These are phyloP conservation scores for Thumatha senex DNA, from an alignment of 2,888 invertebrate species.

Conservation along the genomic window DNA sequence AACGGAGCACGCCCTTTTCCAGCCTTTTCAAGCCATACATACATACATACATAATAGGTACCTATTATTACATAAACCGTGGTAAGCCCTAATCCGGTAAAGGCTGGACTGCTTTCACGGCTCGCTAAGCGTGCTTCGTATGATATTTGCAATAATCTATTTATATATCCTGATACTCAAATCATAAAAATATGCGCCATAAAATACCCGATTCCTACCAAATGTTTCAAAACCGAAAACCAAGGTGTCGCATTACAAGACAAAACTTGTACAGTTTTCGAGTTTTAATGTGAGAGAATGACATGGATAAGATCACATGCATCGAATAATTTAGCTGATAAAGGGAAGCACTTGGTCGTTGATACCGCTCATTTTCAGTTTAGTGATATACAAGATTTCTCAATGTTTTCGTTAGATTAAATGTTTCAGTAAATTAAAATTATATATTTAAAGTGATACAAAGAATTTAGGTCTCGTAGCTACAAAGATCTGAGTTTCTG, in stretches of 20 bases:
- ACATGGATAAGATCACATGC: conserved; percentile 61
- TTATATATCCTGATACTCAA: not conserved
- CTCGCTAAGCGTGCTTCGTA: too few species aligned
- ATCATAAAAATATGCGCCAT: too few species aligned
- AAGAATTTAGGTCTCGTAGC: too few species aligned
- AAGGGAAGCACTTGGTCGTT: conserved; percentile 29
- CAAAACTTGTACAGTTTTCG: conserved; percentile 63
- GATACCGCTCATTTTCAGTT: conserved; percentile 32
- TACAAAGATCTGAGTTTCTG: too few species aligned
- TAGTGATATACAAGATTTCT: conserved; percentile 26
- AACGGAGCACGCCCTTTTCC: too few species aligned
- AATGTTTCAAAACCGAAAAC: conserved; percentile 26
- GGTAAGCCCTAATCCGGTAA: too few species aligned
- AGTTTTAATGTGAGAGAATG: conserved; percentile 65
- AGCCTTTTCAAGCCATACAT: too few species aligned
- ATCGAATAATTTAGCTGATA: conserved; percentile 57
- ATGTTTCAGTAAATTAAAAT: conserved; percentile 21
- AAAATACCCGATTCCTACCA: conserved; percentile 29
- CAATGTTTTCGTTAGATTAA: conserved; percentile 19
- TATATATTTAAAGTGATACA: too few species aligned
- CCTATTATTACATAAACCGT: too few species aligned
- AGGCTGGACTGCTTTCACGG: too few species aligned
- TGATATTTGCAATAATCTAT: not conserved
- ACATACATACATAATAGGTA: too few species aligned
- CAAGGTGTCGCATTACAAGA: conserved; percentile 71